Base-by-base conservation (phyloP, 1,140 invertebrate species). In the Macrosteles quadrilineatus region DNA sequence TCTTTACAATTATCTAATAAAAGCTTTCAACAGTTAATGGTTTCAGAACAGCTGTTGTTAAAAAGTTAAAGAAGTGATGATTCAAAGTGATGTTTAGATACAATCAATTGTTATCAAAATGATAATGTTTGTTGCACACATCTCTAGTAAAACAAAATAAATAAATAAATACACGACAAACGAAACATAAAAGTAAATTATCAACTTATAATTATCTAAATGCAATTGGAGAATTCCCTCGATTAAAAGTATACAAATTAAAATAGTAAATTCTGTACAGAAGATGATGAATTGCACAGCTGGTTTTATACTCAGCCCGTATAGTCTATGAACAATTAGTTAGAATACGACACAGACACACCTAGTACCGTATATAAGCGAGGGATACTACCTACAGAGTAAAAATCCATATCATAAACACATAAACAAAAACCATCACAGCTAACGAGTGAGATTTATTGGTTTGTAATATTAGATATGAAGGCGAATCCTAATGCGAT, bases 311-410 rank as follows among this genome's bases (percentile, higher is more conserved):
- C 19, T 23, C 21, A 57, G 53, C 53, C 29, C 2, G 14, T 2
- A 12, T 19, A 66, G 63, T 66, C 63, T 66, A 66, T 66, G 40
- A 43, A 66, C 63, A 43, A 30, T 64, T 64, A 64, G 32, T 66
- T 66, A 66, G 32, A 45, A 43, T 66, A 66, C 63, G 27, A 66
- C 63, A 66, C 32, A 66, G 63, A 66, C 63, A 66, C 63, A 66
- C 32, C 63, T 43, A 66, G 63, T 66, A 66, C 40, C 27, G 31
- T 66, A 66, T 66, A 66, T 66, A 66, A 66, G 63, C 63, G 40
- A 43, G 63, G 62, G 62, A 40, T 43, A 19, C 40, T 66, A 66
- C 40, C 63, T 66, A 66, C 63, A 43, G 63, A 66, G 63, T 66
- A 66, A 66, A 66, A 66, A 66, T 66, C 40, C 23, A 66, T 66